Percentiles rank a stretch among this genome's conserved stretches.
phyloP scores from a whole-genome alignment of 2,797 vertebrate genomes.

The Hypotaenidia okinawae region DNA sequence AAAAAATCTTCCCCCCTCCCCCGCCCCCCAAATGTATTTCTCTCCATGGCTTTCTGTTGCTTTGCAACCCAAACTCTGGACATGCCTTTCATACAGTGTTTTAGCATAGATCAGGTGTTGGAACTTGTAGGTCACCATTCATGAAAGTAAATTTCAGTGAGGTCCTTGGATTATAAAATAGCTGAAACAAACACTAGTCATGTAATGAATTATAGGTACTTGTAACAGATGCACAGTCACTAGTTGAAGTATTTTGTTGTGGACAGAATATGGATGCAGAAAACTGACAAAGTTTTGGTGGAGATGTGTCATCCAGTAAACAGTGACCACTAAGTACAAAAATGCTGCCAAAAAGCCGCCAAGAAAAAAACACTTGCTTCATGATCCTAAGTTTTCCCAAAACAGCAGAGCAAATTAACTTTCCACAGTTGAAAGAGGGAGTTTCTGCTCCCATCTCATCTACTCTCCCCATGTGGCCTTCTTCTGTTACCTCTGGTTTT shows the following conservation, averaged over 20 bases:
- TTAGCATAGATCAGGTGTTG: neutral
- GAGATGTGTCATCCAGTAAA: neutral
- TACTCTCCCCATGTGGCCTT: neutral
- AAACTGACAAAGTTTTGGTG: neutral
- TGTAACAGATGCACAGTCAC: neutral
- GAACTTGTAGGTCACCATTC: neutral
- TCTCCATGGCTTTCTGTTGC: neutral
- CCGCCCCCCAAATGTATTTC: neutral
- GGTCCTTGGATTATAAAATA: neutral
- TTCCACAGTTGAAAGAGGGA: neutral
- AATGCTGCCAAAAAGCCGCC: neutral
- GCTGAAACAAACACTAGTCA: fast-evolving
- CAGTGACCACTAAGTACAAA: neutral
- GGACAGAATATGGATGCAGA: neutral
- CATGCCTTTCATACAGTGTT: neutral
- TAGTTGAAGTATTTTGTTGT: neutral
- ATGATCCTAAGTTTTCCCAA: neutral
- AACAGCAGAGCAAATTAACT: neutral
- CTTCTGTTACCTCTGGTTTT: neutral
- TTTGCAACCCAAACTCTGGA: neutral
- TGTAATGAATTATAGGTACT: neutral
- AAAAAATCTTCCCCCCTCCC: too few species aligned
- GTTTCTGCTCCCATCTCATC: neutral
- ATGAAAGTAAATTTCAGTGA: neutral
- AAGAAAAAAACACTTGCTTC: neutral